These are phyloP conservation scores for Drosophila rubida DNA, from an alignment of 2,888 invertebrate species.

Conservation along the genomic window DNA sequence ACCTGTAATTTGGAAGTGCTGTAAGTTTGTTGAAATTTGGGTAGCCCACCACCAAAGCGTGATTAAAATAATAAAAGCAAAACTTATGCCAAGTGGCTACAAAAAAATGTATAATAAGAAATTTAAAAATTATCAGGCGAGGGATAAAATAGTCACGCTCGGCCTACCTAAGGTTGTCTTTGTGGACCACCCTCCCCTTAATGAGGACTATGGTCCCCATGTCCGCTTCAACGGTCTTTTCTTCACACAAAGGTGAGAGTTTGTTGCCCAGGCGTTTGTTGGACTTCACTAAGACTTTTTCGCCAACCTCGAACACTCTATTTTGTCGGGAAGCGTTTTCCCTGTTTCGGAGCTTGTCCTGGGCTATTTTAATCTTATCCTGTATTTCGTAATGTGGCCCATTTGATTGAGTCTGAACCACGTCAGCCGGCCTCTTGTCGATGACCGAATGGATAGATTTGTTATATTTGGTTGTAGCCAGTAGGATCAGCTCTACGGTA, in stretches of 20 bases:
- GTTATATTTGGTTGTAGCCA: slow-evolving; percentile 10
- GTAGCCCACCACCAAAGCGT: neutral
- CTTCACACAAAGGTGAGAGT: slow-evolving; percentile 9
- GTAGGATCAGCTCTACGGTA: slow-evolving; percentile 14
- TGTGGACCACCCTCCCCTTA: too few species aligned
- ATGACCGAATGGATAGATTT: slow-evolving; percentile 20
- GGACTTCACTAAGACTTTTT: slow-evolving; percentile 4
- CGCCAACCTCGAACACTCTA: too few species aligned
- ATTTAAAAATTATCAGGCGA: neutral
- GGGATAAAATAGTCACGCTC: too few species aligned
- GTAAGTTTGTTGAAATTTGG: neutral
- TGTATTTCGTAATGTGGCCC: neutral
- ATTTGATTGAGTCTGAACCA: neutral
- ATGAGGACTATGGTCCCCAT: too few species aligned
- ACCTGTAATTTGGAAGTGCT: too few species aligned
- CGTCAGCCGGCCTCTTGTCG: slow-evolving; percentile 6
- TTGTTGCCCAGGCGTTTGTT: slow-evolving; percentile 1
- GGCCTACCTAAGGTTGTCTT: too few species aligned
- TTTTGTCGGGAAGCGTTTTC: slow-evolving; percentile 8
- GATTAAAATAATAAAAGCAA: neutral
- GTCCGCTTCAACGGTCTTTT: neutral
- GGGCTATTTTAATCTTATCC: neutral
- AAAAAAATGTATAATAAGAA: neutral
- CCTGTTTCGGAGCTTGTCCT: neutral
- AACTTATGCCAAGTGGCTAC: neutral